These are phyloP conservation scores for Rhyacophila brunnea DNA, from an alignment of 1,140 invertebrate species.

Conservation along the genomic window DNA sequence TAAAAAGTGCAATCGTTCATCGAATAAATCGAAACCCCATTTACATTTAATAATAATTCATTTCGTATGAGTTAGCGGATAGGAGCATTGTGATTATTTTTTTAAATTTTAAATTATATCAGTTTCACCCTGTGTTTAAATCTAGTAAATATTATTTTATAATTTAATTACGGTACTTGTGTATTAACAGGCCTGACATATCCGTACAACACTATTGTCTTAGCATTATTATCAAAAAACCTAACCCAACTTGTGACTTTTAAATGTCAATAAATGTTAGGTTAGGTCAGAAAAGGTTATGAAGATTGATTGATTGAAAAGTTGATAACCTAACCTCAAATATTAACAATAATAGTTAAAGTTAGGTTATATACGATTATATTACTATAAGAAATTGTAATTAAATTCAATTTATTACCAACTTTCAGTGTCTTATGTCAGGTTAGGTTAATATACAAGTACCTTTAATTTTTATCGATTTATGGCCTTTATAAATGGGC, in stretches of 20 bases:
- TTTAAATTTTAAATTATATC: conserved; percentile 29
- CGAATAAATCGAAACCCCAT: conserved; percentile 35
- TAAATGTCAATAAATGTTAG: too few species aligned
- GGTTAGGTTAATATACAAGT: neutral
- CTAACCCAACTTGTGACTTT: too few species aligned
- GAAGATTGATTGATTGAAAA: too few species aligned
- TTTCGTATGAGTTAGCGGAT: conserved; percentile 14
- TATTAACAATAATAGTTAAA: too few species aligned
- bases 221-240: too few species aligned
- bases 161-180: neutral
- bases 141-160: neutral
- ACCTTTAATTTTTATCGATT: neutral
- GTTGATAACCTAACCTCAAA: too few species aligned
- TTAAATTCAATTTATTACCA: too few species aligned
- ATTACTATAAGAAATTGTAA: neutral
- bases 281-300: too few species aligned
- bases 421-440: neutral
- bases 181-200: neutral
- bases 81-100: conserved; percentile 31
- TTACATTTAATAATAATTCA: conserved; percentile 16
- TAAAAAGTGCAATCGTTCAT: conserved; percentile 36
- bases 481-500: neutral
- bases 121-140: conserved; percentile 9
- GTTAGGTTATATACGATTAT: neutral
- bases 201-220: neutral